phyloP scores from a whole-genome alignment of 2,797 vertebrate species.

The Eulemur albifrons region DNA sequence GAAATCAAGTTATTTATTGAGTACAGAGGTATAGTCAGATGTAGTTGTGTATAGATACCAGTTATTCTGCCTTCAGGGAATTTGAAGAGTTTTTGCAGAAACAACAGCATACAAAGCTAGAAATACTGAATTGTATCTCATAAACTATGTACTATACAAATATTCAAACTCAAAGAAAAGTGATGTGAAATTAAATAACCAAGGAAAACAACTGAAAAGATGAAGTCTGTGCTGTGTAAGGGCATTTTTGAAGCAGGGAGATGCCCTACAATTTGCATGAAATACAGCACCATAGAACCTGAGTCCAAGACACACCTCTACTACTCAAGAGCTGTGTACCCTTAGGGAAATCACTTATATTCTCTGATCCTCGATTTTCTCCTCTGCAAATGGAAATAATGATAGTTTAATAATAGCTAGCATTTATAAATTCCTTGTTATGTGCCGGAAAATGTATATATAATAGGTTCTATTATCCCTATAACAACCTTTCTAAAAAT shows the following conservation, averaged over 20 bases:
- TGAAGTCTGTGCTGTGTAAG: background rate
- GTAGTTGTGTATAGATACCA: background rate
- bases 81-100: background rate
- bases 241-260: background rate
- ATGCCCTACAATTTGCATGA: background rate
- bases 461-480: background rate
- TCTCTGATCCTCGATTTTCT: background rate
- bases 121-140: background rate
- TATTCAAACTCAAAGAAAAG: background rate
- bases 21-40: background rate
- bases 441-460: background rate
- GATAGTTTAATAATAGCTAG: background rate
- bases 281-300: background rate
- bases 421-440: background rate
- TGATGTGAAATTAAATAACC: background rate
- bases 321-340: background rate
- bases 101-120: background rate
- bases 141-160: background rate
- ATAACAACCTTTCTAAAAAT: background rate
- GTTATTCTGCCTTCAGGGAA: background rate
- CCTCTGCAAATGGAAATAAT: background rate
- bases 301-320: background rate
- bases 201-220: background rate
- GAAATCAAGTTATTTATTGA: background rate
- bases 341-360: background rate